These are phyloP conservation scores for Prolemur simus DNA, from an alignment of 2,113 vertebrate genomes.

Conservation along the genomic window DNA sequence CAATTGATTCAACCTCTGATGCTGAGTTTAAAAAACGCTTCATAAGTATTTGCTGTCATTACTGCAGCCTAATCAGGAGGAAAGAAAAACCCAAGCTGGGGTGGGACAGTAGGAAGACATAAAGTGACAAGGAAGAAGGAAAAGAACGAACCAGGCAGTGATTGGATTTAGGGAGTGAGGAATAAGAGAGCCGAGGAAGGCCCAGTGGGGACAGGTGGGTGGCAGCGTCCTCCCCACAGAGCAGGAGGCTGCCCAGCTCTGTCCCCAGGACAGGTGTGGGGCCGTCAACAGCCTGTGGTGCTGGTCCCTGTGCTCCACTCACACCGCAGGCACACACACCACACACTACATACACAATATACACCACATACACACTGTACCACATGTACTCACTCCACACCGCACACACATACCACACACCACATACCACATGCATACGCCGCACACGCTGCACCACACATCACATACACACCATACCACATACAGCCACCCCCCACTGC, in stretches of 20 bases:
- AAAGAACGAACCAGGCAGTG: fast-evolving
- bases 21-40: neutral
- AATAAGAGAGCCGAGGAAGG: neutral
- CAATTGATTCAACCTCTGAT: neutral
- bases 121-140: neutral
- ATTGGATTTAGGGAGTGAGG: too few relatives aligned
- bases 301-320: neutral
- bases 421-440: neutral
- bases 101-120: neutral
- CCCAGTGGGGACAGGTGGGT: neutral
- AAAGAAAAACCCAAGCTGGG: neutral
- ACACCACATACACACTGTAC: neutral
- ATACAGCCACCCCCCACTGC: too few relatives aligned
- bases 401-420: neutral
- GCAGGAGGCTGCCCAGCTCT: neutral
- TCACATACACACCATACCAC: neutral
- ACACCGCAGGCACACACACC: fast-evolving
- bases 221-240: neutral
- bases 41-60: neutral
- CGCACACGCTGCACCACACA: neutral
- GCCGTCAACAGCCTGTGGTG: neutral
- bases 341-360: neutral
- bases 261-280: neutral
- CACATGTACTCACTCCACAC: neutral
- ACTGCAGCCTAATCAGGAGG: neutral